phyloP scores from a whole-genome alignment of 2,113 vertebrate genomes.

The Tachycineta bicolor region DNA sequence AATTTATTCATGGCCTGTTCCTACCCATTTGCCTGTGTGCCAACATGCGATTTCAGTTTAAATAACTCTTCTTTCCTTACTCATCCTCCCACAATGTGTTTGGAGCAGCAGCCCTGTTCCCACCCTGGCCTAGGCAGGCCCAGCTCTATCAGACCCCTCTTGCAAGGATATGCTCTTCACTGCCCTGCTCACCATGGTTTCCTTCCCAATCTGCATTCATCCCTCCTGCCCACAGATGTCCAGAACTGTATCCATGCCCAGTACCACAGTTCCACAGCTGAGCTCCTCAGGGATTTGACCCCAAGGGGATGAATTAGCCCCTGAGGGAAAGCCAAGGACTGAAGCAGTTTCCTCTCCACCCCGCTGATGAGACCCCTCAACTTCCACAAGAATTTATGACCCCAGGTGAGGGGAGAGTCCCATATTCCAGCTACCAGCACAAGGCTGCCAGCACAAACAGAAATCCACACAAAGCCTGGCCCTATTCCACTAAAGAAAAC shows the following conservation, averaged over 20 bases:
- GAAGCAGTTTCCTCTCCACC: background rate
- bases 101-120: background rate
- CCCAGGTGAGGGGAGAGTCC: background rate
- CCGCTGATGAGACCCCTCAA: background rate
- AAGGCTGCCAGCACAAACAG: background rate
- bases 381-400: background rate
- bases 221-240: background rate
- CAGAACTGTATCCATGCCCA: background rate
- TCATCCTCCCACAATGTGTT: background rate
- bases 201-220: background rate
- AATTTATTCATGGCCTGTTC: slow-evolving; percentile 40
- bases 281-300: background rate
- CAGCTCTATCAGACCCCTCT: background rate
- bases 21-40: slow-evolving; percentile 12
- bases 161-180: background rate
- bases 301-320: background rate
- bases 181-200: rapidly evolving
- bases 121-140: background rate
- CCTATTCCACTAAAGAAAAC: background rate
- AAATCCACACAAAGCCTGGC: background rate
- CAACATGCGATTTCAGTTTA: background rate
- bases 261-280: background rate
- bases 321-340: background rate
- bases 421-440: background rate
- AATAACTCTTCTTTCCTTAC: background rate